Evolutionary conservation across 2,888 invertebrate species (phyloP).

Genomic region (Agrochola macilenta): DNA sequence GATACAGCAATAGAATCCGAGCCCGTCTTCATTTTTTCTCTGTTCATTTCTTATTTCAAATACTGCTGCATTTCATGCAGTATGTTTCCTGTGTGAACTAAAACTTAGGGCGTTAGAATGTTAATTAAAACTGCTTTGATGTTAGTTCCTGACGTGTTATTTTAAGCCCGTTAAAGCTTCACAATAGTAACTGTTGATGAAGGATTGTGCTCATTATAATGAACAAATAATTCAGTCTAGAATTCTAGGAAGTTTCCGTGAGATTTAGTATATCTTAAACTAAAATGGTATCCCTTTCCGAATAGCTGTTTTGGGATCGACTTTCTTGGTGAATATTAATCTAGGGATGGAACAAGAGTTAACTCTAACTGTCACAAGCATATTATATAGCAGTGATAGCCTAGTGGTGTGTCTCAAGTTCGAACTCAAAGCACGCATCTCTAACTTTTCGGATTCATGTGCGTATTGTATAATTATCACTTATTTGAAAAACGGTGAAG

Average conservation of each 20-base stretch:
- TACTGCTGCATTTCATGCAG: not conserved
- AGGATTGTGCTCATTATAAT: conserved; percentile 3
- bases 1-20: not conserved
- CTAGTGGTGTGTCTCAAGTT: no score
- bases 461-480: no score
- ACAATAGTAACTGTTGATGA: not conserved
- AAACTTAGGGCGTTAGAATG: not conserved
- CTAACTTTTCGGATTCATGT: no score
- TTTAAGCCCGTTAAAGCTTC: not conserved
- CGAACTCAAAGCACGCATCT: no score
- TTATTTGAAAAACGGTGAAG: no score
- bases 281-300: no score
- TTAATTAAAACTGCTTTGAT: not conserved
- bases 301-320: not conserved
- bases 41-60: not conserved
- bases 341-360: not conserved
- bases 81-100: not conserved
- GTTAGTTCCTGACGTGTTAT: not conserved
- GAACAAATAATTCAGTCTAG: conserved; percentile 2
- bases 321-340: not conserved
- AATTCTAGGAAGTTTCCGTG: not conserved
- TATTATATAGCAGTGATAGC: no score
- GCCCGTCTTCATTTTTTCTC: not conserved
- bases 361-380: no score
- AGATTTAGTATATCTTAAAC: no score